Conservation (phyloP, 1,140 invertebrate species). For the Oryctes rhinoceros region DNA sequence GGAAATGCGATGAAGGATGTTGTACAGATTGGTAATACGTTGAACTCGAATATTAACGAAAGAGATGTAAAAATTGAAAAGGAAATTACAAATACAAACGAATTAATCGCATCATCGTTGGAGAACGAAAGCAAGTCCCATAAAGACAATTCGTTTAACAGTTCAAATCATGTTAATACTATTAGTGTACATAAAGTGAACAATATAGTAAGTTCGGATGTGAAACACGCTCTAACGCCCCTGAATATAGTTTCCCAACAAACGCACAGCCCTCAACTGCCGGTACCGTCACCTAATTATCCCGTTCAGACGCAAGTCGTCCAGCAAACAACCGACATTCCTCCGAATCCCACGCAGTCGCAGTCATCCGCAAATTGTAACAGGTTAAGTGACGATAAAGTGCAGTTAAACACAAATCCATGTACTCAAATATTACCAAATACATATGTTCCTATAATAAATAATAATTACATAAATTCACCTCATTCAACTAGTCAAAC, state of each 20-base stretch:
- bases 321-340: neutral
- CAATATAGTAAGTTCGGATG: slow-evolving; percentile 49
- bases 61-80: neutral
- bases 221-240: slow-evolving; percentile 55
- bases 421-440: slow-evolving; percentile 47
- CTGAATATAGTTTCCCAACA: slow-evolving; percentile 48
- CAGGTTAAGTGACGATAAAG: neutral
- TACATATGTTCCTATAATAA: slow-evolving; percentile 54
- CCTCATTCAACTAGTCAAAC: slow-evolving; percentile 54
- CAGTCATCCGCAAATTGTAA: neutral
- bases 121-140: neutral
- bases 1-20: neutral
- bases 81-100: neutral
- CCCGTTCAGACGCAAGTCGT: slow-evolving; percentile 50
- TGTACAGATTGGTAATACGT: neutral
- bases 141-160: neutral
- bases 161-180: slow-evolving; percentile 1
- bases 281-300: slow-evolving; percentile 56
- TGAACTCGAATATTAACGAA: slow-evolving; percentile 30
- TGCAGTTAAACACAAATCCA: slow-evolving; percentile 10
- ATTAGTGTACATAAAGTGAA: slow-evolving; percentile 36
- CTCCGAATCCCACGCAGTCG: slow-evolving; percentile 3
- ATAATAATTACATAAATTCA: slow-evolving; percentile 52
- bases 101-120: neutral
- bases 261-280: slow-evolving; percentile 56